Conservation (phyloP, 2,888 invertebrate genomes). For the Nomada lathburiana region DNA sequence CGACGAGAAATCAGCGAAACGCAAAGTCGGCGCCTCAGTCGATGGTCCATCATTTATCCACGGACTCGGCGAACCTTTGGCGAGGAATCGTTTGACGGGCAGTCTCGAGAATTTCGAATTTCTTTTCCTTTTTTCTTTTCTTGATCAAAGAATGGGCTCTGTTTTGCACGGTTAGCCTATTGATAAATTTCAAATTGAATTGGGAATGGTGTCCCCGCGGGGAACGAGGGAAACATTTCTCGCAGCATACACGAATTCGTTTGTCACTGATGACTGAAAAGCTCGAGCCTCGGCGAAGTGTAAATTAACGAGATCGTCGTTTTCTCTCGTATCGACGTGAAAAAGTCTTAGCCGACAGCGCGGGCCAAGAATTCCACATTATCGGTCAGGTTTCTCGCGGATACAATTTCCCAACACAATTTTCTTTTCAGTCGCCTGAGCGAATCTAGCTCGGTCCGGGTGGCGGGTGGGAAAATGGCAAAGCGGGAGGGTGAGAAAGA, state of each 20-base stretch:
- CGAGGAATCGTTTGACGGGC: slow-evolving; percentile 5
- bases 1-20: slow-evolving; percentile 42
- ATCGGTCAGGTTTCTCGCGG: slow-evolving; percentile 73
- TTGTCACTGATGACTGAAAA: background rate
- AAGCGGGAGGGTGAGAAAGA: slow-evolving; percentile 54
- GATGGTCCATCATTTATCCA: slow-evolving; percentile 36
- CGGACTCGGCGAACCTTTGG: background rate
- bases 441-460: slow-evolving; percentile 69
- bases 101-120: background rate
- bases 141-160: background rate
- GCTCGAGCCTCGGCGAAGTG: background rate
- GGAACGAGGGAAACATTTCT: background rate
- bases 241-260: too few species aligned
- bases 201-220: background rate
- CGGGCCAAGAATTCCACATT: slow-evolving; percentile 65
- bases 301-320: slow-evolving; percentile 25
- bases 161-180: background rate
- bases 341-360: slow-evolving; percentile 24
- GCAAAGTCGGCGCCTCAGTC: slow-evolving; percentile 29
- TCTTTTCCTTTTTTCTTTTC: background rate
- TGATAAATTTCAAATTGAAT: slow-evolving; percentile 5
- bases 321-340: background rate
- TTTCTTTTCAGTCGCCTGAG: slow-evolving; percentile 77
- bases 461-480: slow-evolving; percentile 74
- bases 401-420: slow-evolving; percentile 80